Percentiles rank a stretch among this genome's conserved stretches.
phyloP scores from a whole-genome alignment of 37 sponge, comb jelly and placozoan genomes.

The Hexactinellida sp. region DNA sequence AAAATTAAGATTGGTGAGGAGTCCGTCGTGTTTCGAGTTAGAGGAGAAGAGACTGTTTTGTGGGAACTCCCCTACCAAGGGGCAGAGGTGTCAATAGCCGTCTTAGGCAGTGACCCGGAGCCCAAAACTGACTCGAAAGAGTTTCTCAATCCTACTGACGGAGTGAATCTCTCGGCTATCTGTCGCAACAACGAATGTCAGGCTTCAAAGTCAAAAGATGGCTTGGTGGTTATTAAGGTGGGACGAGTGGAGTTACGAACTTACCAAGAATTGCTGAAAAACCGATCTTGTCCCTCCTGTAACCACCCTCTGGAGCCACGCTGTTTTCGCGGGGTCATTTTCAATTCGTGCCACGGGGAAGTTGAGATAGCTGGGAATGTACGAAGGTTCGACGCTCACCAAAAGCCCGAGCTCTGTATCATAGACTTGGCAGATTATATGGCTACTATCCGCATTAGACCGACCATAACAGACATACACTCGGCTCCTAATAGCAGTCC shows the following conservation, averaged over 20 bases:
- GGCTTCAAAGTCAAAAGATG: not conserved
- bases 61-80: not conserved
- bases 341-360: not conserved
- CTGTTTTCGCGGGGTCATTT: not conserved
- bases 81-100: not conserved
- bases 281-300: not conserved
- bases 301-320: not conserved
- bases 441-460: not conserved
- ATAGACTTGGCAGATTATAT: not conserved
- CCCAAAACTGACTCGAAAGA: not conserved
- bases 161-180: no score
- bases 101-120: not conserved
- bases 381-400: not conserved
- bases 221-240: not conserved
- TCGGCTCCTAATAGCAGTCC: not conserved
- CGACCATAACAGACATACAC: no score
- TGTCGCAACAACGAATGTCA: not conserved
- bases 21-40: not conserved
- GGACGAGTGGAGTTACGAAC: not conserved
- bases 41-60: not conserved
- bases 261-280: not conserved
- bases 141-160: not conserved
- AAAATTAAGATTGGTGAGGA: not conserved
- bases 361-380: not conserved
- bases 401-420: not conserved